phyloP scores from a whole-genome alignment of 2,888 invertebrate genomes.

The Sarcophaga subvicina region DNA sequence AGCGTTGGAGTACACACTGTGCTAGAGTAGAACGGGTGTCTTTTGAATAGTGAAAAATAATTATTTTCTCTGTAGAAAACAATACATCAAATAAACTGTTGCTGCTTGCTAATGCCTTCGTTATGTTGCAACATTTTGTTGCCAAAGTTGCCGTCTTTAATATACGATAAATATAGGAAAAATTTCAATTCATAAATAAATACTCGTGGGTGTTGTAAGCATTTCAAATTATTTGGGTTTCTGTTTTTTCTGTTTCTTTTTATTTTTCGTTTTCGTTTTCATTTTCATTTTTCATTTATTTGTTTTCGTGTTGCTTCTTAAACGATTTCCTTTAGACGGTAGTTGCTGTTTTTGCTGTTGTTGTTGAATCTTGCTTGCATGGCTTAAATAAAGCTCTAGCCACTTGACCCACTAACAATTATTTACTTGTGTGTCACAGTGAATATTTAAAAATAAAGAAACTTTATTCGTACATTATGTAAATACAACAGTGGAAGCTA shows the following conservation, averaged over 20 bases:
- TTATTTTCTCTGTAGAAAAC: constrained; percentile 29
- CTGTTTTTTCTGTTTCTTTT: background rate
- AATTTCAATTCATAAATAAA: constrained; percentile 14
- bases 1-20: background rate
- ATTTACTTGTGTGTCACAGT: constrained; percentile 52
- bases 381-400: constrained; percentile 46
- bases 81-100: constrained; percentile 5
- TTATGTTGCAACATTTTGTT: constrained; percentile 2
- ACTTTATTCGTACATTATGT: background rate
- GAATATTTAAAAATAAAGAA: constrained; percentile 1
- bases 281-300: background rate
- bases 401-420: constrained; percentile 66
- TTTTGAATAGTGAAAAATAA: background rate
- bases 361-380: constrained; percentile 27
- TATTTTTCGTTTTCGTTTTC: background rate
- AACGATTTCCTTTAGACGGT: background rate
- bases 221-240: constrained; percentile 36
- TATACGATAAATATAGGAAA: constrained; percentile 22
- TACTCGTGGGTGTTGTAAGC: constrained; percentile 41
- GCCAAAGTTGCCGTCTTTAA: constrained; percentile 29
- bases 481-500: background rate
- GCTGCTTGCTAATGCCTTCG: background rate
- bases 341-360: background rate
- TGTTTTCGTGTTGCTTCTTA: constrained; percentile 12
- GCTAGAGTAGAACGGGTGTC: background rate